Base-by-base conservation (phyloP, 2,888 invertebrate species). In the Chloroclysta siterata region DNA sequence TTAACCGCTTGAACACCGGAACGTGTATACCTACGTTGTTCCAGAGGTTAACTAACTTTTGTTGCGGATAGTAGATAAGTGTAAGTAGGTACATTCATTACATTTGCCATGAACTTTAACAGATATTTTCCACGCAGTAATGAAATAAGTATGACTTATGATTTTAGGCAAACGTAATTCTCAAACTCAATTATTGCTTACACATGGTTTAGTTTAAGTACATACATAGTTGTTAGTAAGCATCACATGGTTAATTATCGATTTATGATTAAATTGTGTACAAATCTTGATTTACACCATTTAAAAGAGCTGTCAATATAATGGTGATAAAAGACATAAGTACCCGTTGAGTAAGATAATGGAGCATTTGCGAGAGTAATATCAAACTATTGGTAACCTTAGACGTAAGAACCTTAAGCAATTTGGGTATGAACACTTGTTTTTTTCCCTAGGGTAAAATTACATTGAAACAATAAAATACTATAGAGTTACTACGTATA, bases 291-390 rank as follows among this genome's bases (percentile, higher is more conserved):
- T 63, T 57, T 48, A 62, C 17, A 58, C 47, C 60, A 58, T 68
- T 69, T 66, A 65, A 66, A 68, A 63, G 58, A 60, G 57, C 72
- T 77, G 78, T 77, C 78, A 74, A 75, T 78, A 69, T 77, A 76
- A 79, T 76, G 69, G 74, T 73, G 80, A 76, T 77, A 76, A 78
- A 79, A 67, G 72, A 80, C 65, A 72, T 73, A 73, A 78, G 72
- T 59, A 70, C 72, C 74, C 72, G 69, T 79, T 77, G 74, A 73
- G 78, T 71, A 77, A 77, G 72, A 70, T 76, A 77, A 78, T 77
- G 70, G 71, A 60, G n/a, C 11, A 48, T 50, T 59, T 46, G 53
- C 0, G 8, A 54, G 55, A 57, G 57, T 17, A 14, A 28, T 2
- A 47, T 33, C 2, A 46, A 42, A 10, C 8, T 22, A 8, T 29